phyloP scores from a whole-genome alignment of 2,113 vertebrate species.

The Chloroceryle aenea region DNA sequence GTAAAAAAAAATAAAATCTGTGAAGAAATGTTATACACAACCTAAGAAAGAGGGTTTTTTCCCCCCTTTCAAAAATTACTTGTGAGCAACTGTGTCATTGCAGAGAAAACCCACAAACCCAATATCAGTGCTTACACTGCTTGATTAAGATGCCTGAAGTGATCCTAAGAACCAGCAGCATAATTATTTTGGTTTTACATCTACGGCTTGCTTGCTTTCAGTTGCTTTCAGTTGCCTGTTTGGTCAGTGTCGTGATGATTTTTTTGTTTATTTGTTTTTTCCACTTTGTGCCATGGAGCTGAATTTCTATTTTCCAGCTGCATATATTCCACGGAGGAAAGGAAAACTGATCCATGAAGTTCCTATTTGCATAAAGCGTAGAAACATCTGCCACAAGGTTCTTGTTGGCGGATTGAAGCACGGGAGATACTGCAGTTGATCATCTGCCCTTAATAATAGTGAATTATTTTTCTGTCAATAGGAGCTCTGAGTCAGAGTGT shows the following conservation, averaged over 20 bases:
- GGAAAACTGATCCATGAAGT: conserved; percentile 76
- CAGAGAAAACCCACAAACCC: conserved; percentile 2
- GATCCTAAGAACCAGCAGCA: neutral
- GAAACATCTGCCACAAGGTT: conserved; percentile 72
- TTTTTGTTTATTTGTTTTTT: neutral
- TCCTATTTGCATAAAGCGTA: conserved; percentile 75
- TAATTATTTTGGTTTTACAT: neutral
- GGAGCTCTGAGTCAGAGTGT: neutral
- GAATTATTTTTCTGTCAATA: neutral
- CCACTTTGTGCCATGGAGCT: neutral
- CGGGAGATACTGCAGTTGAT: conserved; percentile 28
- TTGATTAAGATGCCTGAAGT: neutral
- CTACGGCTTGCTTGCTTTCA: neutral
- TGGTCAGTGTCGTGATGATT: neutral
- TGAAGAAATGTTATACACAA: neutral
- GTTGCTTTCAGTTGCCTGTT: neutral
- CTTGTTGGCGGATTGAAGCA: conserved; percentile 41
- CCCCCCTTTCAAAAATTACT: neutral
- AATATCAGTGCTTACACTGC: accelerated
- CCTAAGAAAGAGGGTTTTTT: neutral
- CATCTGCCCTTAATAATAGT: conserved; percentile 23
- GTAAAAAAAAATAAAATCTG: neutral
- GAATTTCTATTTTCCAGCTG: conserved; percentile 76
- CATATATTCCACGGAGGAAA: conserved; percentile 61
- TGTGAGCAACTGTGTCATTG: neutral